Base-by-base conservation (phyloP, 2,113 vertebrate species). In the Oryzias woworae region DNA sequence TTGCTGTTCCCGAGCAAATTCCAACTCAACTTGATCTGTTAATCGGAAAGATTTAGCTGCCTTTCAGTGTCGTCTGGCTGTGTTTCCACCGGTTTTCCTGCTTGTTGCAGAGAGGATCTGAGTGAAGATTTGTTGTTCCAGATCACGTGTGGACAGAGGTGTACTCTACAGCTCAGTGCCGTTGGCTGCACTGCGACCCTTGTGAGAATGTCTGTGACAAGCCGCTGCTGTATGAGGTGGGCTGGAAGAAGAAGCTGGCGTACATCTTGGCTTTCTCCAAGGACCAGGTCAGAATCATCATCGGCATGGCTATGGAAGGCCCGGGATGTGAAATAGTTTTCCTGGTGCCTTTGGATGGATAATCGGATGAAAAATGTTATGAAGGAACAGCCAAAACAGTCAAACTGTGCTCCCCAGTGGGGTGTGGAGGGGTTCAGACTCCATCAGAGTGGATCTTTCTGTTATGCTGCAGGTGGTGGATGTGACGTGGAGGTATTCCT, bases 71-170 rank as follows among this genome's bases (percentile, higher is more conserved):
- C 2, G 8, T 36, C 8, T 8, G 8, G 8, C 26, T 28, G 26
- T 4, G 26, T 28, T 28, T 6, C 5, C 7, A 6, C 5, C 4
- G 5, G 26, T 28, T 28, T 4, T 13, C 14, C n/a, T 63, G 15
- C 26, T 28, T 56, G 12, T 24, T 45, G 36, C 43, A 2, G 3
- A 43, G 57, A 14, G 43, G 28, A 3, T 2, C 14, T 45, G 22
- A 13, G 5, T 0, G 46, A 47, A 14, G 62, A 0, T 47, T 14
- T 72, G 41, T 50, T 55, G n/a, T 74, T 73, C 53, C 81, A 99
- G 97, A 99, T 89, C 97, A 99, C 12, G 94, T 99, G 66, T 99
- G 97, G 97, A 98, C 96, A 0, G 97, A 99, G 89, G 91, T 98
- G 17, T 99, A 92, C 86, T 98, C 96, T 1, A 66, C 69, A 1